Evolutionary conservation across 2,113 vertebrate genomes (phyloP).

Genomic region (Grantiella picta): DNA sequence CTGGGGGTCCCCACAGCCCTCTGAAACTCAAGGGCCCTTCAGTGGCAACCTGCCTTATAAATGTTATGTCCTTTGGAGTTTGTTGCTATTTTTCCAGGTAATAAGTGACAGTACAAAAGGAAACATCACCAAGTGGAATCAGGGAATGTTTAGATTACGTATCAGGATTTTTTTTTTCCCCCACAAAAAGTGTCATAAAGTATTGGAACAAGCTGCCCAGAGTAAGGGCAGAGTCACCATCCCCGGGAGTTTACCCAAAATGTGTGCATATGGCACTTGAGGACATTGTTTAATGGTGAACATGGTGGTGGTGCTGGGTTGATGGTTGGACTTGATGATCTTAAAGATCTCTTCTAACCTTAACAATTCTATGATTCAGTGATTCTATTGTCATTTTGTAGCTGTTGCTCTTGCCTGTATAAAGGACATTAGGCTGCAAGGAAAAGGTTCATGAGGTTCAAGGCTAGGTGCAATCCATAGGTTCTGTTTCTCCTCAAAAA

Average conservation of each 20-base stretch:
- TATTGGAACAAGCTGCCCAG: background rate
- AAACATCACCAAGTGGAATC: background rate
- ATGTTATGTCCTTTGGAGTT: background rate
- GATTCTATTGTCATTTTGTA: background rate
- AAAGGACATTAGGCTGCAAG: background rate
- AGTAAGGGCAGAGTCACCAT: background rate
- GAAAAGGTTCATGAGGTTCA: background rate
- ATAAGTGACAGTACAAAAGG: background rate
- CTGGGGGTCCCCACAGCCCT: background rate
- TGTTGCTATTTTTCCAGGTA: background rate
- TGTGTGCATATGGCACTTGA: background rate
- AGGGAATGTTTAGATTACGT: background rate
- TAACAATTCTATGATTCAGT: background rate
- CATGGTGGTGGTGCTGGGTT: background rate
- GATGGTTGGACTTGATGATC: background rate
- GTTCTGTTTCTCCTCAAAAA: background rate
- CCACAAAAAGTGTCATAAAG: background rate
- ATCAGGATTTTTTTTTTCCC: background rate
- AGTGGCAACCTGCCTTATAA: background rate
- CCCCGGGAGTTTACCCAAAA: accelerated
- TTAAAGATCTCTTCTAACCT: background rate
- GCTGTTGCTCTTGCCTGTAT: background rate
- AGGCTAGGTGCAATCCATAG: background rate
- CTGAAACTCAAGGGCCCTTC: background rate
- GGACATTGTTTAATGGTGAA: background rate